Percentiles rank a stretch among this genome's conserved stretches.
Conservation (phyloP, 2,888 invertebrate species). For the Portevinia maculata region DNA sequence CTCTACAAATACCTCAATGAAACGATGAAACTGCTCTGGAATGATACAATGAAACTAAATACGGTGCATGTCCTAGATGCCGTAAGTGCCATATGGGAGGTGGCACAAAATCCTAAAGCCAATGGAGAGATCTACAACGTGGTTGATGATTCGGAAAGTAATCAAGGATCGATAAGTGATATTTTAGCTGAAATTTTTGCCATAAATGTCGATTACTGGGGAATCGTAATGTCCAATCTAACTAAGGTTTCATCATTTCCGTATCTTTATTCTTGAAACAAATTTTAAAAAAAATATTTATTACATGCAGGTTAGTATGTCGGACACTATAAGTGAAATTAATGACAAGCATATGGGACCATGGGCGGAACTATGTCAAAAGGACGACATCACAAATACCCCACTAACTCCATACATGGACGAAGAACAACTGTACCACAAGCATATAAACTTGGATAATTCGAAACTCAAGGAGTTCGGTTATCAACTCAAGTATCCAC, state of each 20-base stretch:
- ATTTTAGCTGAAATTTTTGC: conserved; percentile 92
- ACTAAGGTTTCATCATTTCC: conserved; percentile 93
- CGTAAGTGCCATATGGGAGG: conserved; percentile 91
- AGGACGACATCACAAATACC: conserved; percentile 90
- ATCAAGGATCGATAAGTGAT: conserved; percentile 92
- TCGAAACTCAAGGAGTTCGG: conserved; percentile 86
- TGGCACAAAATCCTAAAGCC: conserved; percentile 85
- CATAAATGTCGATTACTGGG: conserved; percentile 94
- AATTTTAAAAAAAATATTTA: not conserved
- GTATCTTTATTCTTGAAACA: too few relatives aligned
- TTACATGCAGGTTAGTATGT: conserved; percentile 88
- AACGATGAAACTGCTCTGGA: conserved; percentile 96
- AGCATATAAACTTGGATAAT: conserved; percentile 90
- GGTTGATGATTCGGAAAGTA: conserved; percentile 92
- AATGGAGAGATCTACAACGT: conserved; percentile 89
- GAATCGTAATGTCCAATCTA: conserved; percentile 90
- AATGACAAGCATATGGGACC: conserved; percentile 97
- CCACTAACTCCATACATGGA: conserved; percentile 95
- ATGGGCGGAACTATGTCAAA: conserved; percentile 94
- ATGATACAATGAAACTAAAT: conserved; percentile 91
- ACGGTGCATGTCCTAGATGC: conserved; percentile 94
- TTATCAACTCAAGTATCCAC: conserved; percentile 86
- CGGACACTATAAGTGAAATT: conserved; percentile 92
- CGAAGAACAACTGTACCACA: conserved; percentile 91
- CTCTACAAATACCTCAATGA: conserved; percentile 94